Conservation (phyloP, 1,140 invertebrate species). For the Stegodyphus dumicola region DNA sequence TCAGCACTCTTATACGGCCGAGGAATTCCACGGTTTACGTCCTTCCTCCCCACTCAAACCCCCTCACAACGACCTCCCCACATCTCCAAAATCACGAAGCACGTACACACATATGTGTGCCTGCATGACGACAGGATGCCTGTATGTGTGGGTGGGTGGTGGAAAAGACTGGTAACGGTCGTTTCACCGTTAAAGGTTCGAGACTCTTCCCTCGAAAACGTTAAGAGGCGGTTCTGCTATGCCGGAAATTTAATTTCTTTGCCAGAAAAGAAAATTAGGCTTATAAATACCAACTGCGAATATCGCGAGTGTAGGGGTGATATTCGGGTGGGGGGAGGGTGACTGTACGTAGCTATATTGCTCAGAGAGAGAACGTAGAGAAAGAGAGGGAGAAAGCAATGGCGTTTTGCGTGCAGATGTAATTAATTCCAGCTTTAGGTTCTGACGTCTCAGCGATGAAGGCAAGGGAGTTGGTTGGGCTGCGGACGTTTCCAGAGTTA, state of each 20-base stretch:
- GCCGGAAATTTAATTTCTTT: conserved; percentile 62
- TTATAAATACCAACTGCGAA: conserved; percentile 57
- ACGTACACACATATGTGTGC: conserved; percentile 12
- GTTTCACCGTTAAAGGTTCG: conserved; percentile 25
- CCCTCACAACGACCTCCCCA: no score
- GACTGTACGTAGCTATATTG: no score
- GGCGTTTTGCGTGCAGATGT: conserved; percentile 50
- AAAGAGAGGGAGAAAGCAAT: neutral
- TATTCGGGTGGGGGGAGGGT: neutral
- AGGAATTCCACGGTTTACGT: neutral
- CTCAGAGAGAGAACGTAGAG: neutral
- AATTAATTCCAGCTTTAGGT: conserved; percentile 58
- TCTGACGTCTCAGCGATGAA: conserved; percentile 31
- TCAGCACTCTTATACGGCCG: neutral
- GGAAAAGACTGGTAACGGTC: conserved; percentile 6
- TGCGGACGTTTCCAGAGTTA: conserved; percentile 28
- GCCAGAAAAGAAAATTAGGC: conserved; percentile 60
- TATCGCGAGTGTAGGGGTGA: conserved; percentile 7
- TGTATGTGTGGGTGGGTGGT: neutral
- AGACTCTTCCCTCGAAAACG: conserved; percentile 17
- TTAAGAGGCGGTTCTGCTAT: conserved; percentile 45
- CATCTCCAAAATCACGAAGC: neutral
- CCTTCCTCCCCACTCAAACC: neutral
- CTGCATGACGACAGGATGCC: neutral
- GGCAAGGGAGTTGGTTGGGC: neutral